phyloP scores from a whole-genome alignment of 2,113 vertebrate species.

The Lampris incognitus region DNA sequence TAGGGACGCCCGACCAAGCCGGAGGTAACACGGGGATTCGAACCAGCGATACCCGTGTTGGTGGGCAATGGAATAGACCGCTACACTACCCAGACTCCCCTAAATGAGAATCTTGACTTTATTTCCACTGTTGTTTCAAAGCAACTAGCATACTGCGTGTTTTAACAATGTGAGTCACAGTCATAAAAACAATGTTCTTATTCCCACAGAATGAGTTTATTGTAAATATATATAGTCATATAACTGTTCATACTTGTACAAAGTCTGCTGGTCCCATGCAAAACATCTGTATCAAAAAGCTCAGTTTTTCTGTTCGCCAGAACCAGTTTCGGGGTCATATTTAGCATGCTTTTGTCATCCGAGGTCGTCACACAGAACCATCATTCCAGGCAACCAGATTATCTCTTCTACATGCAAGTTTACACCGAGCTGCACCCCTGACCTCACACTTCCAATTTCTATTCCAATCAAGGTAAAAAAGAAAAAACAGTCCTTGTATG shows the following conservation, averaged over 20 bases:
- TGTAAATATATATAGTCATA: constrained; percentile 83
- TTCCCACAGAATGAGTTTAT: constrained; percentile 78
- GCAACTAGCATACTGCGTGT: not conserved
- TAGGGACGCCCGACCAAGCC: no score
- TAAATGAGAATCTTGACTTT: no score
- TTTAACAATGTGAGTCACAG: not conserved
- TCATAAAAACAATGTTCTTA: constrained; percentile 26
- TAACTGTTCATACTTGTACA: constrained; percentile 75
- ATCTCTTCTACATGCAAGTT: constrained; percentile 73
- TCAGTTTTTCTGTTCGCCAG: constrained; percentile 52
- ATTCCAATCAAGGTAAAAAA: constrained; percentile 54
- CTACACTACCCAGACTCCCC: no score
- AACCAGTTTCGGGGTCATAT: constrained; percentile 55
- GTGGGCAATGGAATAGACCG: no score
- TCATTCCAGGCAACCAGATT: constrained; percentile 58
- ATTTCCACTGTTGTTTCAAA: no score
- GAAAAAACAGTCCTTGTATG: constrained; percentile 15
- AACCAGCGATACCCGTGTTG: no score
- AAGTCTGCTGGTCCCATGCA: constrained; percentile 82
- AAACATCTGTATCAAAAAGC: constrained; percentile 81
- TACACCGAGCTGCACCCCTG: constrained; percentile 60
- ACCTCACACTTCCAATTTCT: constrained; percentile 36
- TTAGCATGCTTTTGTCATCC: constrained; percentile 67
- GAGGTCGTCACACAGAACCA: constrained; percentile 44
- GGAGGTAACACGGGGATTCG: no score